Evolutionary conservation across 2,113 vertebrate genomes (phyloP), one percentile per base, ranked within the genome.

Genomic region (Cyanoramphus novaezelandiae): DNA sequence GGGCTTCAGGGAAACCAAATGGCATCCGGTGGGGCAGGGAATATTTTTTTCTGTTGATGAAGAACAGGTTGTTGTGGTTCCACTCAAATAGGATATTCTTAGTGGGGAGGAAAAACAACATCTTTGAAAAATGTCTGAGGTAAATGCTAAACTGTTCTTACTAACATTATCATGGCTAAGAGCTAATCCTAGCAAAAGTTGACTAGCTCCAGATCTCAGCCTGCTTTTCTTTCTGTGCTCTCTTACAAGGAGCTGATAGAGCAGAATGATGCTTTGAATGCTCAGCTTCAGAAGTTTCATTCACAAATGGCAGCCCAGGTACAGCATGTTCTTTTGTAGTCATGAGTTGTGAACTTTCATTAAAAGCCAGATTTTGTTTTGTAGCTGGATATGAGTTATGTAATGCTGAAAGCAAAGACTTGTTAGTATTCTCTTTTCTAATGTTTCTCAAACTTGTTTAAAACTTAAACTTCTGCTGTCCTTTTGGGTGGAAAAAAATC

Each of bases 301-400:
- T 98, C 98, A 65, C 99, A 99, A 97, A 98, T 99, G 81, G 98
- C 98, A 70, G 98, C 98, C 70, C 99, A 99, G 99, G 99, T 99
- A 98, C 94, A 86, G 81, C 94, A 72, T 85, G 92, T 93, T 96
- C 62, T 90, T 92, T 80, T 80, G 68, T 86, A 86, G 72, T 86
- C n/a, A 6, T 92, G 55, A 67, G 69, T 47, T 53, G 71, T 88
- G 65, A 81, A 88, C 41, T 87, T 68, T 17, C 0, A n/a, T 23
- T 94, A 3, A 44, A 89, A 91, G 60, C 17, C 65, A 57, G 39
- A 6, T 49, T 60, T 59, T 28, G 29, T 25, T 50, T 41, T 13
- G 4, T 92, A 33, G 72, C 64, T 93, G 44, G 60, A 11, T 90
- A 4, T 21, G 35, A 71, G 81, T 35, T 29, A 25, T 18, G 21